A percentile compares a stretch with the other conserved stretches of the same genome.
Evolutionary conservation across 1,140 invertebrate species (phyloP).

Genomic region (Luehdorfia chinensis): DNA sequence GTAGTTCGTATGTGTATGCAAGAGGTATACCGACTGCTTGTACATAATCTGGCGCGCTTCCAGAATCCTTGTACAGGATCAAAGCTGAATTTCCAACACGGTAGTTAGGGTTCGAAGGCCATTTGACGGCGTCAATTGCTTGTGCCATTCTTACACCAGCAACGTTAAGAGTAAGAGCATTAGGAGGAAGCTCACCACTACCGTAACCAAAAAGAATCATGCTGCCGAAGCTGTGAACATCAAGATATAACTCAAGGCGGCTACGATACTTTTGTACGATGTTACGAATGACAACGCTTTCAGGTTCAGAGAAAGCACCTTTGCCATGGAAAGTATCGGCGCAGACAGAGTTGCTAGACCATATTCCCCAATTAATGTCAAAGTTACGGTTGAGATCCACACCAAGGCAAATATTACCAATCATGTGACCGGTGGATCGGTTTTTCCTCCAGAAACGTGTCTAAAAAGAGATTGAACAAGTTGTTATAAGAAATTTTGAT

Average conservation of each 20-base stretch:
- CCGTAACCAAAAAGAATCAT: conserved; percentile 77
- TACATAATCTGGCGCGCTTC: conserved; percentile 35
- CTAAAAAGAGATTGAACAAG: too few relatives aligned
- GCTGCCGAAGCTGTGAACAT: conserved; percentile 82
- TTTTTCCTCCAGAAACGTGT: conserved; percentile 77
- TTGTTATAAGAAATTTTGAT: too few relatives aligned
- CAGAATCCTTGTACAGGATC: conserved; percentile 28
- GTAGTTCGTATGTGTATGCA: conserved; percentile 83
- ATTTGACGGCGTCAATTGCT: conserved; percentile 34
- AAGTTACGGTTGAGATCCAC: conserved; percentile 84
- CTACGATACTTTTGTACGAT: conserved; percentile 61
- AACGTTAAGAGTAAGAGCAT: conserved; percentile 31
- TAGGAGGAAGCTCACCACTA: conserved; percentile 31
- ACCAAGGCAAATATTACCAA: conserved; percentile 69
- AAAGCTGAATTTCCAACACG: conserved; percentile 18
- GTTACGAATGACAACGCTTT: conserved; percentile 76
- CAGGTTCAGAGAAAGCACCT: conserved; percentile 82
- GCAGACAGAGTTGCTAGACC: conserved; percentile 80
- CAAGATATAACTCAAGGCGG: conserved; percentile 75
- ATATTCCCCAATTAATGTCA: conserved; percentile 79
- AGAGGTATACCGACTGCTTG: conserved; percentile 77
- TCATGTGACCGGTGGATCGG: conserved; percentile 44
- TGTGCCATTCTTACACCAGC: conserved; percentile 39
- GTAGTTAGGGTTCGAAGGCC: conserved; percentile 23
- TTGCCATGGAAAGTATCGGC: conserved; percentile 81